A percentile compares a stretch with the other conserved stretches of the same genome.
Evolutionary conservation across 2,797 vertebrate species (phyloP).

Genomic region (Rhinichthys osculus): DNA sequence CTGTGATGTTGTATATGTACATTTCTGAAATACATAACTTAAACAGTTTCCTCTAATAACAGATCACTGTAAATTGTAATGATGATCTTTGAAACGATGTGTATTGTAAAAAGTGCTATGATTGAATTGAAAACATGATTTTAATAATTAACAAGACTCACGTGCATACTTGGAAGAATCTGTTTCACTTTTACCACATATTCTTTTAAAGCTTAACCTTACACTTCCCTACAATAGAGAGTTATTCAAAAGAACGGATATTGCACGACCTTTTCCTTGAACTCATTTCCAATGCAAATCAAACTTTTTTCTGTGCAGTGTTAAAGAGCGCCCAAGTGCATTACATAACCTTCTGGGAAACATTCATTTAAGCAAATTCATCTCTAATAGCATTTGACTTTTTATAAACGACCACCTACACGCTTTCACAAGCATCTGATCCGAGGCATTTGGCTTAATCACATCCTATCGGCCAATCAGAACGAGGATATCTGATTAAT

Average conservation of each 20-base stretch:
- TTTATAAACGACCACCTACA: neutral
- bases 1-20: too few species aligned
- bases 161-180: neutral
- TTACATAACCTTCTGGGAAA: conserved; percentile 28
- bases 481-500: neutral
- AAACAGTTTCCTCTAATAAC: too few species aligned
- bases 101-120: too few species aligned
- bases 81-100: too few species aligned
- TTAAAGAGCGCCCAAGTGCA: neutral
- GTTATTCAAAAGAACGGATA: neutral
- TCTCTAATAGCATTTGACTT: neutral
- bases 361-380: neutral
- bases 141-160: neutral
- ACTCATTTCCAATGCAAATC: neutral
- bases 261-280: neutral
- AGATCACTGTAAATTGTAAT: too few species aligned
- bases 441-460: neutral
- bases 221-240: neutral
- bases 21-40: too few species aligned
- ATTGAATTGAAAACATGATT: neutral
- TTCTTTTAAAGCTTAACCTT: neutral
- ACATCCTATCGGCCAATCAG: neutral
- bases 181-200: neutral
- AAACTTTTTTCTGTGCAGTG: neutral
- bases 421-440: neutral